A percentile compares a stretch with the other conserved stretches of the same genome.
Evolutionary conservation across 2,888 invertebrate genomes (phyloP).

Genomic region (Hybos culiciformis): DNA sequence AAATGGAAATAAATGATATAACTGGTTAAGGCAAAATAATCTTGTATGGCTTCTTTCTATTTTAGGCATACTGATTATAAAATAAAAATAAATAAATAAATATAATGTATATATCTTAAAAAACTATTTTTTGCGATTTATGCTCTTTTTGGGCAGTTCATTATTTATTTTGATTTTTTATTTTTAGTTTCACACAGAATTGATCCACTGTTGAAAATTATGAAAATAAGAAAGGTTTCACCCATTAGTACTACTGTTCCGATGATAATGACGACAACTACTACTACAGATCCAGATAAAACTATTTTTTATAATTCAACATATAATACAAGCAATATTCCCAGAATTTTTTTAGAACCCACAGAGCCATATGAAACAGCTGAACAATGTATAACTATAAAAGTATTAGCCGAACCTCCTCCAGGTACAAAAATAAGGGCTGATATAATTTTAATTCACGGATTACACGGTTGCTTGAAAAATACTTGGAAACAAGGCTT

Average conservation of each 20-base stretch:
- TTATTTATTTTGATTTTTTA: too few species aligned
- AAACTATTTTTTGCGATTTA: background rate
- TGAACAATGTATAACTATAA: constrained; percentile 28
- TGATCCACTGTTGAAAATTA: constrained; percentile 29
- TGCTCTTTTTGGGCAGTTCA: background rate
- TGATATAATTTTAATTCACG: constrained; percentile 76
- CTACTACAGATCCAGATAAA: constrained; percentile 8
- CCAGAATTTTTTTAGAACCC: constrained; percentile 7
- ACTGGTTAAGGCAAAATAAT: background rate
- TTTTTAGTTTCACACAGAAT: constrained; percentile 29
- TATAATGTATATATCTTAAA: background rate
- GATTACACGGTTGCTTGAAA: constrained; percentile 47
- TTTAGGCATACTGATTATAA: background rate
- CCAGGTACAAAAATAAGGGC: constrained; percentile 33
- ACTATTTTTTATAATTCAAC: constrained; percentile 17
- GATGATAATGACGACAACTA: constrained; percentile 1
- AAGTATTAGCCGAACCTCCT: constrained; percentile 31
- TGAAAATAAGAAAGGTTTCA: constrained; percentile 27
- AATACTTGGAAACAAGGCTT: constrained; percentile 74
- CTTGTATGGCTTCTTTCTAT: background rate
- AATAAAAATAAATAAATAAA: too few species aligned
- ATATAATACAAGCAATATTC: constrained; percentile 7
- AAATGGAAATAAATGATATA: background rate
- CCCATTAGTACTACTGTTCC: constrained; percentile 16
- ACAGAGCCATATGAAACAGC: constrained; percentile 15